Base-by-base conservation (phyloP, 2,113 vertebrate species). In the Bubo scandiacus region DNA sequence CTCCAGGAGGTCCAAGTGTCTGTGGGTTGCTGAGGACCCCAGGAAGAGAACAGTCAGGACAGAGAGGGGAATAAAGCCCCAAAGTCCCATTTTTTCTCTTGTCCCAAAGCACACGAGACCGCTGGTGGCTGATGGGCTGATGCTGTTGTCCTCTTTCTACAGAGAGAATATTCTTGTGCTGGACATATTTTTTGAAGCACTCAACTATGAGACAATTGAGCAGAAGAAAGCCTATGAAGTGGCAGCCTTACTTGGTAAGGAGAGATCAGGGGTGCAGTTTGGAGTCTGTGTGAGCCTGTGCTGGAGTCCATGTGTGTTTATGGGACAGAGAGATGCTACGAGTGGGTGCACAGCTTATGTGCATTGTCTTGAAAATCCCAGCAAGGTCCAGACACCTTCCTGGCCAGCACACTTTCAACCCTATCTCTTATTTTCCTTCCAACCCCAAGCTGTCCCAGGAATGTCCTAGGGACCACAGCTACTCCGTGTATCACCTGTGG, bases 141-240 rank as follows among this genome's bases (percentile, higher is more conserved):
- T n/a, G 19, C 59, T 82, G 29, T 81, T 94, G 40, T 91, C 68
- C 32, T 61, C 2, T 95, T 94, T 55, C 95, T 93, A 32, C 98
- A 99, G 99, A 97, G 99, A 99, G 98, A 99, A 99, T 97, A 99
- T 99, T 97, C 97, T 99, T 54, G 99, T 99, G 86, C 95, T 99
- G 98, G 99, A 99, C 94, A 99, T 99, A 95, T 99, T 99, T 98
- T 99, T 99, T 80, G 99, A 99, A 97, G 99, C 99, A 70, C 98
- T 99, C 97, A 99, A 99, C 98, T 99, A 99, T 11, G 99, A 99
- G 98, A 99, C 99, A 95, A 99, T 99, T 74, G 99, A 99, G 92
- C 99, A 99, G 98, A 99, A 99, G 98, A 99, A 99, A 97, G 99
- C 99, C 5, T 99, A 99, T 34, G 99, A 99, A 97, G 99, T 99